These are phyloP conservation scores for Takifugu flavidus DNA, from an alignment of 2,113 vertebrate species.

Conservation along the genomic window DNA sequence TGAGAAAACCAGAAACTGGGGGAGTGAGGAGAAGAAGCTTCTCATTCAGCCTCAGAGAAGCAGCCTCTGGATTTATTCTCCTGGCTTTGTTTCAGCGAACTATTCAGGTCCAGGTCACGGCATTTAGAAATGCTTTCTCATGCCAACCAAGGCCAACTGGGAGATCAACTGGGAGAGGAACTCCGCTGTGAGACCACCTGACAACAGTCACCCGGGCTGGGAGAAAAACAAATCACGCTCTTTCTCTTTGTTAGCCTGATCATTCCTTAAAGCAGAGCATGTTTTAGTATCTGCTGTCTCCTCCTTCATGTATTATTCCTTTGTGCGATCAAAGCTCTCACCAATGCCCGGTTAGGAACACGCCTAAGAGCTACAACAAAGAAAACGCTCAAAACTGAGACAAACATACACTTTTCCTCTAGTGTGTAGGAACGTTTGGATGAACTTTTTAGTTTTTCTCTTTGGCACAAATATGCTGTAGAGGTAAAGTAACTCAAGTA, in stretches of 20 bases:
- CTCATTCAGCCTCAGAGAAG: slow-evolving; percentile 8
- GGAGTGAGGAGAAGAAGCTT: slow-evolving; percentile 5
- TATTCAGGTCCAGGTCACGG: slow-evolving; percentile 38
- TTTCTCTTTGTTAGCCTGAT: not conserved
- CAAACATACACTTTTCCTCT: no score
- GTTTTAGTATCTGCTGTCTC: not conserved
- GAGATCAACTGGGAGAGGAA: slow-evolving; percentile 1
- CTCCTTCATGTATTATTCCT: not conserved
- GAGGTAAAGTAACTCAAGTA: no score
- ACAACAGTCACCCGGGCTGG: slow-evolving; percentile 16
- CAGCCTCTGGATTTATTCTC: slow-evolving; percentile 40
- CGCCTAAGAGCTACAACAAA: no score
- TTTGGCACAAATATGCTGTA: no score
- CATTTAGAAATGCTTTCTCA: slow-evolving; percentile 53
- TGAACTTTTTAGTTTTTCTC: no score
- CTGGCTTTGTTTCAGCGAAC: slow-evolving; percentile 29
- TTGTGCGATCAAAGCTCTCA: no score
- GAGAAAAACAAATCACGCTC: not conserved
- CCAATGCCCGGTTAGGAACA: no score
- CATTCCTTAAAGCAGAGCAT: no score
- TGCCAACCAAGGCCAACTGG: slow-evolving; percentile 15
- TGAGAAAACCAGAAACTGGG: slow-evolving; percentile 2
- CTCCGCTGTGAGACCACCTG: slow-evolving; percentile 20
- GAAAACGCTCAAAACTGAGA: no score
- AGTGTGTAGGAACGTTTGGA: no score